Conservation (phyloP, 2,888 invertebrate genomes). For the Troides oblongomaculatus region DNA sequence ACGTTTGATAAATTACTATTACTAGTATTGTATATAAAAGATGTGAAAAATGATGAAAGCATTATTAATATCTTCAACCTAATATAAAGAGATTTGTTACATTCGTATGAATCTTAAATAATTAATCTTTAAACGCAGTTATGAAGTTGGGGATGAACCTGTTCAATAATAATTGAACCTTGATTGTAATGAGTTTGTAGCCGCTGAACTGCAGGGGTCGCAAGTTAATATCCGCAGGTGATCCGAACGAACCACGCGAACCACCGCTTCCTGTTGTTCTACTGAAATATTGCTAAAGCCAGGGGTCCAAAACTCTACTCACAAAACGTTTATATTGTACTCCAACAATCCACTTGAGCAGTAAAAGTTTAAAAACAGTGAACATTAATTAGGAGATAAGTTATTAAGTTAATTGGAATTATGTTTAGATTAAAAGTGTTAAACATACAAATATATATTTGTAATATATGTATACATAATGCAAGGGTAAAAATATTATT, state of each 20-base stretch:
- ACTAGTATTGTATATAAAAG: too few species aligned
- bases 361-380: too few species aligned
- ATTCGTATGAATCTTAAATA: too few species aligned
- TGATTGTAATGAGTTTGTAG: constrained; percentile 6
- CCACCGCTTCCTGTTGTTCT: constrained; percentile 63
- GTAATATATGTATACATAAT: not conserved
- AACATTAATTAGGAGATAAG: not conserved
- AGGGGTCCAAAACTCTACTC: constrained; percentile 38
- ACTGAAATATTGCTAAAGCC: constrained; percentile 69
- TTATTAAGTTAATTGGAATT: not conserved
- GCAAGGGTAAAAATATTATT: too few species aligned
- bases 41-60: too few species aligned
- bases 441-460: not conserved
- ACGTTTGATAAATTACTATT: too few species aligned
- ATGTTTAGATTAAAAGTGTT: not conserved
- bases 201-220: constrained; percentile 38
- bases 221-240: constrained; percentile 63
- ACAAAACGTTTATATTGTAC: constrained; percentile 35
- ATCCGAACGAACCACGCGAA: constrained; percentile 57
- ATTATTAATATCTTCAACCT: too few species aligned
- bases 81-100: too few species aligned
- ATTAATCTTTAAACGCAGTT: too few species aligned
- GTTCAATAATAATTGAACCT: constrained; percentile 13
- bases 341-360: not conserved
- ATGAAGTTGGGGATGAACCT: too few species aligned